Evolutionary conservation across 2,888 invertebrate species (phyloP).

Genomic region (Sceliomorpha sp.): DNA sequence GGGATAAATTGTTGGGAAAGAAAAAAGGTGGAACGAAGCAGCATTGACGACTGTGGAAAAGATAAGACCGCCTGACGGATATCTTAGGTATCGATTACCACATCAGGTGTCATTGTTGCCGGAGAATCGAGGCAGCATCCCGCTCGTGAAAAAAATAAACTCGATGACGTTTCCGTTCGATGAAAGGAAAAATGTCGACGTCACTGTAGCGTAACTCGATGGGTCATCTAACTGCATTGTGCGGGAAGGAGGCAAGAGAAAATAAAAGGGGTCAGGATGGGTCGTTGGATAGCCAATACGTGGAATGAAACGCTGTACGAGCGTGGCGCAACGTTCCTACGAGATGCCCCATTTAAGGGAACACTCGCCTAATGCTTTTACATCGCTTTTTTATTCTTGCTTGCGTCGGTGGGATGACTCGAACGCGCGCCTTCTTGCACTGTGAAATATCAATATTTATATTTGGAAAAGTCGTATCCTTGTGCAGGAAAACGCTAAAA

Average conservation of each 20-base stretch:
- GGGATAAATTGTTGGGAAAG: slow-evolving; percentile 2
- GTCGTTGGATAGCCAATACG: slow-evolving; percentile 35
- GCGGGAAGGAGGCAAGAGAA: slow-evolving; percentile 29
- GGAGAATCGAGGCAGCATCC: slow-evolving; percentile 35
- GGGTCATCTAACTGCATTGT: slow-evolving; percentile 51
- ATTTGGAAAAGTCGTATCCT: no score
- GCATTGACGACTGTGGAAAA: slow-evolving; percentile 1
- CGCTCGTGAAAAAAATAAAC: slow-evolving; percentile 46
- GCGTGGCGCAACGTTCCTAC: slow-evolving; percentile 19
- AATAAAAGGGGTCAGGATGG: slow-evolving; percentile 45
- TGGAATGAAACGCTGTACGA: slow-evolving; percentile 18
- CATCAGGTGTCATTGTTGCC: slow-evolving; percentile 47
- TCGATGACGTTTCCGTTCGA: slow-evolving; percentile 48
- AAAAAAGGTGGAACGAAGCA: not conserved
- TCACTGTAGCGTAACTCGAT: slow-evolving; percentile 40
- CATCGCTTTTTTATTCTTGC: not conserved
- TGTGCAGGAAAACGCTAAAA: no score
- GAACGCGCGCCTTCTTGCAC: no score
- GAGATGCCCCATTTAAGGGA: slow-evolving; percentile 22
- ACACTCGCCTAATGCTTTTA: slow-evolving; percentile 1
- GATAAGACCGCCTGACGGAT: slow-evolving; percentile 20
- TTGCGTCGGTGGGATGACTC: no score
- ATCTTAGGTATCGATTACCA: slow-evolving; percentile 39
- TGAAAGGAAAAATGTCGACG: slow-evolving; percentile 33
- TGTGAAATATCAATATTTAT: no score